Conservation (phyloP, 2,888 invertebrate genomes). For the Campoplex capitator region DNA sequence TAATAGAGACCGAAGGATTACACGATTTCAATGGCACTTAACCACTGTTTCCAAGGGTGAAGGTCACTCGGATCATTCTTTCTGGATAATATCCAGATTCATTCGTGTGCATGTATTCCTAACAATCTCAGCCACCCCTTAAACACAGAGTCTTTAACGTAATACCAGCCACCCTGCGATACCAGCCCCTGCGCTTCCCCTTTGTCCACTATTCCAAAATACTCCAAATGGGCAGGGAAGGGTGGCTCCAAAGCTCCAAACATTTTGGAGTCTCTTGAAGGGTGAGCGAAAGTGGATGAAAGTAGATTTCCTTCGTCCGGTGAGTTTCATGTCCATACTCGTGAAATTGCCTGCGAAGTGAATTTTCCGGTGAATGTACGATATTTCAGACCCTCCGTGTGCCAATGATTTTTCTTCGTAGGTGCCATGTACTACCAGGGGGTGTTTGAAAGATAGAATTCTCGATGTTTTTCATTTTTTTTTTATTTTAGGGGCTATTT, state of each 20-base stretch:
- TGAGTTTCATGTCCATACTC: neutral
- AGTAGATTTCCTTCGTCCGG: slow-evolving; percentile 46
- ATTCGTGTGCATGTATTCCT: slow-evolving; percentile 1
- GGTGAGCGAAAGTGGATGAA: slow-evolving; percentile 36
- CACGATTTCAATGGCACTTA: neutral
- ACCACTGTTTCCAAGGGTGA: neutral
- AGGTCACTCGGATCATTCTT: neutral
- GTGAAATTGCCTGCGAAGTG: slow-evolving; percentile 34
- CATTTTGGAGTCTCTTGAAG: slow-evolving; percentile 28
- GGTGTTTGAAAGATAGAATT: neutral
- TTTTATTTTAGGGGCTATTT: neutral
- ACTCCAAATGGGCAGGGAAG: slow-evolving; percentile 24
- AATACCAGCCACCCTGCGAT: neutral
- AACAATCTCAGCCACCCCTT: slow-evolving; percentile 23
- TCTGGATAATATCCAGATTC: neutral
- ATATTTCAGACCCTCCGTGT: slow-evolving; percentile 6
- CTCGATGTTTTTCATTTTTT: neutral
- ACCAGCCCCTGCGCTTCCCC: neutral
- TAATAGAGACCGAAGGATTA: neutral
- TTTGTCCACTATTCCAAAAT: neutral
- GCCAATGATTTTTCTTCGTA: neutral
- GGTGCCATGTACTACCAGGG: neutral
- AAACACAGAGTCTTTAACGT: slow-evolving; percentile 12
- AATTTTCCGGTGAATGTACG: slow-evolving; percentile 33
- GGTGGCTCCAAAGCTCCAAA: slow-evolving; percentile 1